These are phyloP conservation scores for Emberiza fucata DNA, from an alignment of 2,113 vertebrate species.

Conservation along the genomic window DNA sequence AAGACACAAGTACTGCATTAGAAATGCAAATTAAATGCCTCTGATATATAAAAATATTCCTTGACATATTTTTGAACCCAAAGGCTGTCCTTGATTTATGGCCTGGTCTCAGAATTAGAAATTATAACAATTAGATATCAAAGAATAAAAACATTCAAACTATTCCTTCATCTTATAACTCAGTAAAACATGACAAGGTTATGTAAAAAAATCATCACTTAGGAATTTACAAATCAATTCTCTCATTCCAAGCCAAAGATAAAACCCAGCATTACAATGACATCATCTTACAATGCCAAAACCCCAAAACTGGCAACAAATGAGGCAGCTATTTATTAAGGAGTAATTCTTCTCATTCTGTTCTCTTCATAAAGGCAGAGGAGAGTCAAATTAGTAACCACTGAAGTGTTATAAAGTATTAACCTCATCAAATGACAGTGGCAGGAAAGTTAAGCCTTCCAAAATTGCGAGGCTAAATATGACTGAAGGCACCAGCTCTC, in stretches of 20 bases:
- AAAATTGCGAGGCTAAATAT: not conserved
- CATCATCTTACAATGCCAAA: not conserved
- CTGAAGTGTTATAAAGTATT: not conserved
- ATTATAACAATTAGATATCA: not conserved
- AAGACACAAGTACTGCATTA: not conserved
- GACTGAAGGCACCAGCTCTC: not conserved
- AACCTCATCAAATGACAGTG: not conserved
- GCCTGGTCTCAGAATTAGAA: not conserved
- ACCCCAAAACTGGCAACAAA: not conserved
- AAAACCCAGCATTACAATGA: not conserved
- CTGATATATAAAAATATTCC: not conserved
- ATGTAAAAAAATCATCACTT: not conserved
- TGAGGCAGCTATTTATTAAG: not conserved
- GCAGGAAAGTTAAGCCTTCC: not conserved
- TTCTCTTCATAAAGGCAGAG: not conserved
- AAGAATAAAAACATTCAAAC: not conserved
- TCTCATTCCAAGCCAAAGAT: not conserved
- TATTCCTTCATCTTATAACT: not conserved
- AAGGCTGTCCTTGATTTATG: not conserved
- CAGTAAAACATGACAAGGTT: not conserved
- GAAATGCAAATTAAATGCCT: not conserved
- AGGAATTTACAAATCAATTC: not conserved
- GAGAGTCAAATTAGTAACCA: not conserved
- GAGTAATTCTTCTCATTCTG: not conserved
- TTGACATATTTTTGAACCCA: not conserved